A percentile compares a stretch with the other conserved stretches of the same genome.
Evolutionary conservation across 2,888 invertebrate species (phyloP).

Genomic region (Perizoma flavofasciatum): DNA sequence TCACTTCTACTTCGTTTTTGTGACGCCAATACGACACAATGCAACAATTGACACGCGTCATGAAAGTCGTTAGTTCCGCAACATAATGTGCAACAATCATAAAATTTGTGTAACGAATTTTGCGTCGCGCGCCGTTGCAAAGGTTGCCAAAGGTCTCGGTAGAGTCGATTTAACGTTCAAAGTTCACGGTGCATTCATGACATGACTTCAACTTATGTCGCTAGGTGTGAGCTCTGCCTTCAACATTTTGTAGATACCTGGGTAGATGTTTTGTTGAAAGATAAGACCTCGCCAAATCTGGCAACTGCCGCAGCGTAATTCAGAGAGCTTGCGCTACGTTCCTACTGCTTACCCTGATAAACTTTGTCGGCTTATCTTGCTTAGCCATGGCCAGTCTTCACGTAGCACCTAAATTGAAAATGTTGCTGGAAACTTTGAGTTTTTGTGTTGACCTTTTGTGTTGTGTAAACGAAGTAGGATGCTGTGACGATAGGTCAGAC

Average conservation of each 20-base stretch:
- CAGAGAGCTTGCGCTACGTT: conserved; percentile 64
- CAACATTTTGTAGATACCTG: conserved; percentile 46
- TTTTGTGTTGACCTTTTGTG: conserved; percentile 11
- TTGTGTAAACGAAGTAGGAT: neutral
- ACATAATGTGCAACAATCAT: no score
- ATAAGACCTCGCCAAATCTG: conserved; percentile 70
- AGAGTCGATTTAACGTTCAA: no score
- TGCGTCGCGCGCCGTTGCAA: no score
- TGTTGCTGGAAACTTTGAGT: conserved; percentile 30
- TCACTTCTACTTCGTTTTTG: no score
- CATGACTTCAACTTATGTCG: conserved; percentile 35
- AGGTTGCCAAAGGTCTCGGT: no score
- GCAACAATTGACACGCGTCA: no score
- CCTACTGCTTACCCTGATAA: conserved; percentile 67
- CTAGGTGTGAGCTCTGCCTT: conserved; percentile 51
- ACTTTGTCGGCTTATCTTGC: conserved; percentile 70
- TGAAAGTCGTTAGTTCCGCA: no score
- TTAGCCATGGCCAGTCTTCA: conserved; percentile 48
- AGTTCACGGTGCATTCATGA: no score
- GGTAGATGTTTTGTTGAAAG: conserved; percentile 68
- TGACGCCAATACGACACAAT: no score
- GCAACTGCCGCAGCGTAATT: conserved; percentile 57
- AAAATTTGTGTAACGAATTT: no score
- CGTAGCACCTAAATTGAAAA: conserved; percentile 56
- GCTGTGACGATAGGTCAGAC: neutral